Conservation (phyloP, 1,140 invertebrate genomes). For the Euglossa dilemma region DNA sequence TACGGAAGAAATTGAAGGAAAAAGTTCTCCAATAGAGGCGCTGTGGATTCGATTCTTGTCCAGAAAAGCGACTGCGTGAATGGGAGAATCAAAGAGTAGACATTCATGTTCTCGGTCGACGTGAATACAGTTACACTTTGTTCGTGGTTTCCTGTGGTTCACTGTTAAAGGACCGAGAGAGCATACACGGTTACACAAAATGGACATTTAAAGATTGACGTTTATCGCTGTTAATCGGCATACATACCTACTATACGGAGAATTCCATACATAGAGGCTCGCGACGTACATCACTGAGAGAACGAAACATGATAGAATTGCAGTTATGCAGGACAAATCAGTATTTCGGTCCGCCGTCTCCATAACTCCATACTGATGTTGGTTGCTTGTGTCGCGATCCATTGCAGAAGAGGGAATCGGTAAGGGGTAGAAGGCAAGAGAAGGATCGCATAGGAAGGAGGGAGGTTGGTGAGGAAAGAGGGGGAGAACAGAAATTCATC, state of each 20-base stretch:
- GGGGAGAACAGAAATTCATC: slow-evolving; percentile 64
- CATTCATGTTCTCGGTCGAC: slow-evolving; percentile 38
- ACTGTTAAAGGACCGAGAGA: slow-evolving; percentile 40
- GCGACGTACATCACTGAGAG: slow-evolving; percentile 90
- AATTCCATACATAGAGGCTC: slow-evolving; percentile 92
- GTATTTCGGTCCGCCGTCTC: slow-evolving; percentile 71
- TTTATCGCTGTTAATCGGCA: slow-evolving; percentile 13
- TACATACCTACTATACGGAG: slow-evolving; percentile 87
- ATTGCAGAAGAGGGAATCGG: slow-evolving; percentile 64
- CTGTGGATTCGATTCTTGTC: slow-evolving; percentile 34
- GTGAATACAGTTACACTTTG: slow-evolving; percentile 57
- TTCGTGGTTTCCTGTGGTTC: slow-evolving; percentile 48
- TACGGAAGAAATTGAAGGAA: slow-evolving; percentile 2
- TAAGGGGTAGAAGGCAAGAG: slow-evolving; percentile 51
- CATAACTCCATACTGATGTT: slow-evolving; percentile 79
- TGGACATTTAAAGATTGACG: slow-evolving; percentile 36
- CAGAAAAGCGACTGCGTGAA: slow-evolving; percentile 38
- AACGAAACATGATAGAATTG: slow-evolving; percentile 86
- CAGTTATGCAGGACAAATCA: slow-evolving; percentile 71
- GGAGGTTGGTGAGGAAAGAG: slow-evolving; percentile 30
- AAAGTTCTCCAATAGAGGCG: slow-evolving; percentile 28
- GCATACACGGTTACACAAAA: slow-evolving; percentile 17
- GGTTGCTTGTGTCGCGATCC: slow-evolving; percentile 67
- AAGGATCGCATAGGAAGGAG: slow-evolving; percentile 16
- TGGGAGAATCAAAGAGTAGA: slow-evolving; percentile 46